Base-by-base conservation (phyloP, 1,140 invertebrate species). In the Calosoma granatense region DNA sequence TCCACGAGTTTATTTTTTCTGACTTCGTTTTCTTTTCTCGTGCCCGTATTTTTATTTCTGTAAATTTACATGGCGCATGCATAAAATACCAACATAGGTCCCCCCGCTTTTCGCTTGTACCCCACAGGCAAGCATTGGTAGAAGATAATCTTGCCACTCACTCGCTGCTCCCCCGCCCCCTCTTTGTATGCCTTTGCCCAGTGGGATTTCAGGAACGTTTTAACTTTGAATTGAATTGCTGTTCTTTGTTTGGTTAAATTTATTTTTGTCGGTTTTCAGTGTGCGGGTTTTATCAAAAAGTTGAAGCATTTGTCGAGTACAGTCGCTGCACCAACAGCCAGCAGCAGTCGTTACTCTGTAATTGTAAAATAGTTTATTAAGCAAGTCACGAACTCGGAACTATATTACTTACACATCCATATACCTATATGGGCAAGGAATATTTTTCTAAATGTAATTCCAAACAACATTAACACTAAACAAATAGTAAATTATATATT, bases 171-270 rank as follows among this genome's bases (percentile, higher is more conserved):
- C n/a, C n/a, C n/a, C n/a, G n/a, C n/a, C n/a, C n/a, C 17, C 9
- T 47, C 41, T 47, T 47, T 47, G 41, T 47, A 47, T 47, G 9
- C 15, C 41, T 47, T 47, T 47, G 41, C 41, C 41, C 41, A 17
- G 9, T 47, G 41, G 41, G 41, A 47, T 47, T 47, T 47, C 41
- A 47, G 41, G 15, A 47, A 47, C 41, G 41, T 47, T 47, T 47
- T 47, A 47, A 47, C 41, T 47, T 47, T 47, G 41, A 47, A 47
- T 47, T 47, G 41, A 47, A 47, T 47, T 47, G 41, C 41, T 47
- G 41, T 47, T 47, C 41, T 47, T 47, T 47, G 41, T 47, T 47
- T 47, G 41, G 41, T 47, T 47, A 47, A 47, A 47, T 47, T 47
- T 47, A 47, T 47, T 47, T 47, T 47, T 47, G 9, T 47, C 41